phyloP scores from a whole-genome alignment of 2,888 invertebrate species.

The Cephus nigrinus region DNA sequence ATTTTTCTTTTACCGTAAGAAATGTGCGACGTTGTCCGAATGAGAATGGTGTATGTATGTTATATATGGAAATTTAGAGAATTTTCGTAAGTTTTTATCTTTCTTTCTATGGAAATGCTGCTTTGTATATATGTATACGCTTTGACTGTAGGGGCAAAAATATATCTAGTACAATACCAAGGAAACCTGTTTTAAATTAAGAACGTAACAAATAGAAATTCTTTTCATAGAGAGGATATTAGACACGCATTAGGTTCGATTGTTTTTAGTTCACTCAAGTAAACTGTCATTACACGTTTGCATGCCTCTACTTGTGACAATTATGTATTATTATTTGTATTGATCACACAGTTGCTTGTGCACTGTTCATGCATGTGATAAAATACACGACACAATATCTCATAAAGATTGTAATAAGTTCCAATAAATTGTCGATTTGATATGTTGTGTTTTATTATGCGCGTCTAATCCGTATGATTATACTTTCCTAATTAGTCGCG shows the following conservation, averaged over 20 bases:
- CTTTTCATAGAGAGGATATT: constrained; percentile 38
- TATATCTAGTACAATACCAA: constrained; percentile 12
- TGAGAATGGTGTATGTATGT: background rate
- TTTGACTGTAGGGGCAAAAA: constrained; percentile 12
- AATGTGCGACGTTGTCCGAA: background rate
- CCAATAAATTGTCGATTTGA: background rate
- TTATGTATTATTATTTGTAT: constrained; percentile 28
- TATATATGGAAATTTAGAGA: background rate
- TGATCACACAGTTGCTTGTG: constrained; percentile 44
- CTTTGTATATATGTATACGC: constrained; percentile 26
- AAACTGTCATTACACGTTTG: constrained; percentile 25
- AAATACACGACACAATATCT: constrained; percentile 1
- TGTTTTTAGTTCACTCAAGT: constrained; percentile 1
- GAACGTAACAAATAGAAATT: constrained; percentile 39
- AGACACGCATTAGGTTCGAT: constrained; percentile 25
- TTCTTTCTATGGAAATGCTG: constrained; percentile 38
- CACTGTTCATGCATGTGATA: constrained; percentile 43
- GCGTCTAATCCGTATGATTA: background rate
- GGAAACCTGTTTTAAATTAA: constrained; percentile 38
- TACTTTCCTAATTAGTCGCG: background rate
- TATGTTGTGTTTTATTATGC: background rate
- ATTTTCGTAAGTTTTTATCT: background rate
- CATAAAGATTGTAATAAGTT: too few species aligned
- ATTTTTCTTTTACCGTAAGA: background rate
- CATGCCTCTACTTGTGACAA: constrained; percentile 40